Base-by-base conservation (phyloP, 2,888 invertebrate species). In the Noctua comes region DNA sequence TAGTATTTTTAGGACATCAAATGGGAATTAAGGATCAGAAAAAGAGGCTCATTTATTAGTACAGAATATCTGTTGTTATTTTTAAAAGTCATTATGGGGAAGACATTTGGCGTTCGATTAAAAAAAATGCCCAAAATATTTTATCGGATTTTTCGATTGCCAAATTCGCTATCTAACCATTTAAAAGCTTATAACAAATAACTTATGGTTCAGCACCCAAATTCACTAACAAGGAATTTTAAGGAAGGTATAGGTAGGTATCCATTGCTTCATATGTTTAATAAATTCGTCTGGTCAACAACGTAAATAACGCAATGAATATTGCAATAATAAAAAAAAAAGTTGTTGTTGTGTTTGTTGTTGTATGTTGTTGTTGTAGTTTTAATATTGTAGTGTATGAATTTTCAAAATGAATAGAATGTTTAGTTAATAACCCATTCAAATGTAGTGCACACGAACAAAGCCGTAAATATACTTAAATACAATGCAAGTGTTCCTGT, bases 391-490 rank as follows among this genome's bases (percentile, higher is more conserved):
- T 7, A 40, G 6, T 40, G 40, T 40, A 40, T n/a, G 2, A n/a
- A 43, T n/a, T 43, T n/a, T 43, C 1, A 27, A n/a, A n/a, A 66
- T 27, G 8, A 66, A 43, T 66, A 43, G 36, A 64, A 43, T n/a
- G 7, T n/a, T 40, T 31, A n/a, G 21, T 51, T 62, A 8, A 11
- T 21, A 24, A 24, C 24, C 16, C 48, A 13, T 76, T 66, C 13
- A 66, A 6, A 59, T 59, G 59, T 70, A 76, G 31, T 72, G 7
- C 51, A 36, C 54, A 36, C n/a, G 2, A 84, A 65, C 46, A 75
- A 65, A 62, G 18, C 18, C 24, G 40, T 84, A 43, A 73, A 83
- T 78, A 84, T 31, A 51, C 36, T 64, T 71, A 68, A 80, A 68
- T 64, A 18, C 48, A 64, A 68, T 85, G 72, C 69, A 70, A 69